Evolutionary conservation across 2,113 vertebrate species (phyloP).

Genomic region (Rallus limicola): DNA sequence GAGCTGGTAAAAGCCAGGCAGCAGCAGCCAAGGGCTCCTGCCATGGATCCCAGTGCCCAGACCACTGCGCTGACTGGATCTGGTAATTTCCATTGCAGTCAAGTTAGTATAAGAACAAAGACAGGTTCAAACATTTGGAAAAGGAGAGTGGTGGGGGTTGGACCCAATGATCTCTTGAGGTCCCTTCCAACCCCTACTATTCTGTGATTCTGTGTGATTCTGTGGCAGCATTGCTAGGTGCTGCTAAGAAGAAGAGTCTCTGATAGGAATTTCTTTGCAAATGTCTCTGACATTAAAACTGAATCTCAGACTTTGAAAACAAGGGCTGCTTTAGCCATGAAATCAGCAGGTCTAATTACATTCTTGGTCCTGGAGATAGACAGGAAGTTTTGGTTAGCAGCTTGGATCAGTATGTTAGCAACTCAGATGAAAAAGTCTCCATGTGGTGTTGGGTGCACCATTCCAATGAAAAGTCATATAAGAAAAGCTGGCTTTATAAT

Average conservation of each 20-base stretch:
- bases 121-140: not conserved
- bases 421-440: not conserved
- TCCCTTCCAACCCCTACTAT: too few species aligned
- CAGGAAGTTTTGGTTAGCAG: not conserved
- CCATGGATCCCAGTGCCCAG: fast-evolving
- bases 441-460: not conserved
- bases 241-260: not conserved
- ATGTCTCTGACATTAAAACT: not conserved
- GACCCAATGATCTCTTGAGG: too few species aligned
- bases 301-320: not conserved
- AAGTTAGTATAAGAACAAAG: not conserved
- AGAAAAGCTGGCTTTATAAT: not conserved
- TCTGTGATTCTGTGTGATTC: too few species aligned
- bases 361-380: not conserved
- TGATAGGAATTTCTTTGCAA: not conserved
- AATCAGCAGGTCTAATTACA: not conserved
- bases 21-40: not conserved
- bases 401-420: not conserved
- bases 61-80: fast-evolving
- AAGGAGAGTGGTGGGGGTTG: not conserved
- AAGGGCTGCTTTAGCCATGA: not conserved
- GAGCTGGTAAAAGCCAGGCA: not conserved
- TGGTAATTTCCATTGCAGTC: not conserved
- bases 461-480: not conserved
- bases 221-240: fast-evolving